phyloP scores from a whole-genome alignment of 1,140 invertebrate species.

The Camponotus floridanus region DNA sequence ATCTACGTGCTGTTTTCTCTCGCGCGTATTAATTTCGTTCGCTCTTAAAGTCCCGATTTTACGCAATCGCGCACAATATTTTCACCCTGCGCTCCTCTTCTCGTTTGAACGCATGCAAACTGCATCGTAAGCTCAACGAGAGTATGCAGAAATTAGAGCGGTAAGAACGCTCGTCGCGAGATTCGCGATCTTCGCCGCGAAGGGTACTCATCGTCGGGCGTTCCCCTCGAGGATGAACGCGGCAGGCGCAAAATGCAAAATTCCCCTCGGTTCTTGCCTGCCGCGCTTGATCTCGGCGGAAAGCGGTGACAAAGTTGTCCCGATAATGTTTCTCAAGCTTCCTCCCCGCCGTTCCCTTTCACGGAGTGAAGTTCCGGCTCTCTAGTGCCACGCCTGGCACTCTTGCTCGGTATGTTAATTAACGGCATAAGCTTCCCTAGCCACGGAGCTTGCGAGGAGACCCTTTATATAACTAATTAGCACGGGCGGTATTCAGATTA shows the following conservation, averaged over 20 bases:
- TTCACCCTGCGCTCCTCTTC: not conserved
- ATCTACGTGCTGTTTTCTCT: not conserved
- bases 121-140: conserved; percentile 24
- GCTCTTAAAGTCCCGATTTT: not conserved
- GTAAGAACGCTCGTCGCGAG: conserved; percentile 29
- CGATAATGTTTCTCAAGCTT: conserved; percentile 74
- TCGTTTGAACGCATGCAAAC: conserved; percentile 13
- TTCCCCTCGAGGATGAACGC: conserved; percentile 13
- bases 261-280: conserved; percentile 58
- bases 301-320: conserved; percentile 70
- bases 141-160: conserved; percentile 51
- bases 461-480: conserved; percentile 84
- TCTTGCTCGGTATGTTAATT: conserved; percentile 84
- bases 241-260: conserved; percentile 58
- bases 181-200: conserved; percentile 43
- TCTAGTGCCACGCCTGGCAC: conserved; percentile 67
- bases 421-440: conserved; percentile 83
- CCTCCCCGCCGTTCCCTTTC: conserved; percentile 37
- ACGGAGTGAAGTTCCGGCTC: conserved; percentile 64
- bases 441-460: conserved; percentile 73
- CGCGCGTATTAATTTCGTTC: not conserved
- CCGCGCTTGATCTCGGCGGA: conserved; percentile 59
- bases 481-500: conserved; percentile 79
- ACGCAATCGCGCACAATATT: not conserved
- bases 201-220: conserved; percentile 2